A percentile compares a stretch with the other conserved stretches of the same genome.
Conservation (phyloP, 1,140 invertebrate species). For the Halesus radiatus region DNA sequence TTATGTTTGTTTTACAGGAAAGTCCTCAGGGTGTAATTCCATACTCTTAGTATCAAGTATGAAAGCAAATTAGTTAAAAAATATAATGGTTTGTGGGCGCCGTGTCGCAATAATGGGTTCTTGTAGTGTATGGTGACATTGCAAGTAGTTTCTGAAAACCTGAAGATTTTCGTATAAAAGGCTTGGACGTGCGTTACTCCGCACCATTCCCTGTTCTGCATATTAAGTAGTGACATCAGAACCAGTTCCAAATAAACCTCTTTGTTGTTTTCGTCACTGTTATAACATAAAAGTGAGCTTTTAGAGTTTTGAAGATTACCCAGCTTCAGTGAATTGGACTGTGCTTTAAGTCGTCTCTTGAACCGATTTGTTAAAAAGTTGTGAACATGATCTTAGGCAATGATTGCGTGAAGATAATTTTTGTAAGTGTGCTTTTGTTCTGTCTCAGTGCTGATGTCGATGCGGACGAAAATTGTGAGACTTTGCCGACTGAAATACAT, state of each 20-base stretch:
- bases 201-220: not conserved
- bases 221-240: not conserved
- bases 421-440: slow-evolving; percentile 17
- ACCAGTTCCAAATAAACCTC: not conserved
- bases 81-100: not conserved
- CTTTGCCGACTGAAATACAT: slow-evolving; percentile 83
- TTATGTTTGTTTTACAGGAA: too few relatives aligned
- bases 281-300: not conserved
- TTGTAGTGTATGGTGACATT: not conserved
- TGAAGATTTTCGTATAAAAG: slow-evolving; percentile 13
- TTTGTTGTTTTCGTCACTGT: not conserved
- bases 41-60: too few relatives aligned
- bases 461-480: slow-evolving; percentile 80
- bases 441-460: slow-evolving; percentile 15
- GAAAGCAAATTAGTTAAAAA: too few relatives aligned
- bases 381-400: slow-evolving; percentile 23
- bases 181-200: not conserved
- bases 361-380: not conserved
- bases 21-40: too few relatives aligned
- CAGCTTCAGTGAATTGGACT: not conserved
- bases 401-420: slow-evolving; percentile 8
- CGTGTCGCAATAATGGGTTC: slow-evolving; percentile 16
- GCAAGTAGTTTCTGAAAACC: not conserved
- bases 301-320: not conserved
- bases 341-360: not conserved